A percentile compares a stretch with the other conserved stretches of the same genome.
phyloP scores from a whole-genome alignment of 1,140 invertebrate species.

The Atta cephalotes region DNA sequence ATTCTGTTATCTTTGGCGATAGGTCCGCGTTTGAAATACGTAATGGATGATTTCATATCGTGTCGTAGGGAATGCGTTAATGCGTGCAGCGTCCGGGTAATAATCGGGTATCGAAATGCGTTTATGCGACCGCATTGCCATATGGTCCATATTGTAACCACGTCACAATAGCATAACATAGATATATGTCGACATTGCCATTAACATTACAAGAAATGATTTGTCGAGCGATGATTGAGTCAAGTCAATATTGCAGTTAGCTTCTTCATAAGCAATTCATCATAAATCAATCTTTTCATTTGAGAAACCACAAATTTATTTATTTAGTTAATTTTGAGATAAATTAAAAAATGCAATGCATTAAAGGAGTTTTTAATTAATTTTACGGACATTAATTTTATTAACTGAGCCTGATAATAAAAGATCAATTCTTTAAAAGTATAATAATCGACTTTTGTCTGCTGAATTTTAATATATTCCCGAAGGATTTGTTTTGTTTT shows the following conservation, averaged over 20 bases:
- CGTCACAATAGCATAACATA: conserved; percentile 55
- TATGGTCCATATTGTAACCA: not conserved
- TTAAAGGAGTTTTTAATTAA: not conserved
- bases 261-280: not conserved
- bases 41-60: conserved; percentile 39
- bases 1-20: conserved; percentile 59
- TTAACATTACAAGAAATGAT: not conserved
- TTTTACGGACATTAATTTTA: not conserved
- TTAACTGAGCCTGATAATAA: not conserved
- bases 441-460: not conserved
- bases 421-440: not conserved
- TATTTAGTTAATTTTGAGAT: not conserved
- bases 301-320: not conserved
- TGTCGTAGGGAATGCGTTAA: conserved; percentile 46
- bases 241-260: conserved; percentile 12
- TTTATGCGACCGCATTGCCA: conserved; percentile 23
- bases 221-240: conserved; percentile 1
- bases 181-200: conserved; percentile 1
- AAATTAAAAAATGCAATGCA: not conserved
- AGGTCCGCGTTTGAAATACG: conserved; percentile 15
- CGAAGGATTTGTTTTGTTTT: not conserved
- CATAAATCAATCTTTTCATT: not conserved
- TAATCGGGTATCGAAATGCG: conserved; percentile 7
- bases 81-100: conserved; percentile 17
- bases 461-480: not conserved